A percentile compares a stretch with the other conserved stretches of the same genome.
Conservation (phyloP, 2,888 invertebrate genomes). For the Conistra vaccinii region DNA sequence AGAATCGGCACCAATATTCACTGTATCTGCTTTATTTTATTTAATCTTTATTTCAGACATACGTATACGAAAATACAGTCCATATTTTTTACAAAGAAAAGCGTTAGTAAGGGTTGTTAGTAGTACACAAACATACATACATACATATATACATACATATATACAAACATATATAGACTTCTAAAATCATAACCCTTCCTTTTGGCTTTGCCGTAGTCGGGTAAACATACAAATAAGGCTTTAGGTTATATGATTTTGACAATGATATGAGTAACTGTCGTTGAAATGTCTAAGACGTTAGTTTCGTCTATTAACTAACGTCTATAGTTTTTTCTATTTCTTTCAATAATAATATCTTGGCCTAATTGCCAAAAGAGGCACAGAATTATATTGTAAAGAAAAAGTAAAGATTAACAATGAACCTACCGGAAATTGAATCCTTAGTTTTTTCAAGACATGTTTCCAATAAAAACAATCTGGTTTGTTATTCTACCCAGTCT, state of each 20-base stretch:
- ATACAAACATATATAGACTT: too few relatives aligned
- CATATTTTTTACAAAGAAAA: too few relatives aligned
- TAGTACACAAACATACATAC: too few relatives aligned
- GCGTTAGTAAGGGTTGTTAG: too few relatives aligned
- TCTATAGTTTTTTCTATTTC: neutral
- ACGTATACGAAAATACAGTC: too few relatives aligned
- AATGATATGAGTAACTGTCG: neutral
- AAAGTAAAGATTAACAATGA: slow-evolving; percentile 21
- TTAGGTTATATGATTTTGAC: neutral
- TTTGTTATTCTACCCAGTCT: slow-evolving; percentile 1
- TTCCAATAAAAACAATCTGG: slow-evolving; percentile 16
- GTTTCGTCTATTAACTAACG: neutral
- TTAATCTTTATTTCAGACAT: too few relatives aligned
- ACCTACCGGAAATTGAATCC: slow-evolving; percentile 33
- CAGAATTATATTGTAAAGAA: neutral
- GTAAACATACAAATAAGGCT: too few relatives aligned
- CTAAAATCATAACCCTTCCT: too few relatives aligned
- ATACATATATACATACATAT: too few relatives aligned
- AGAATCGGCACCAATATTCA: neutral
- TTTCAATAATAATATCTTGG: neutral
- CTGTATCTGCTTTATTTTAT: too few relatives aligned
- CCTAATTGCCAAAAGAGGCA: neutral
- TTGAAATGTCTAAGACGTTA: neutral
- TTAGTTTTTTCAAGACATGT: slow-evolving; percentile 2
- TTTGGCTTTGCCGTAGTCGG: too few relatives aligned